Percentiles rank a stretch among this genome's conserved stretches.
Evolutionary conservation across 2,888 invertebrate genomes (phyloP).

Genomic region (Polydrusus pterygomalis): DNA sequence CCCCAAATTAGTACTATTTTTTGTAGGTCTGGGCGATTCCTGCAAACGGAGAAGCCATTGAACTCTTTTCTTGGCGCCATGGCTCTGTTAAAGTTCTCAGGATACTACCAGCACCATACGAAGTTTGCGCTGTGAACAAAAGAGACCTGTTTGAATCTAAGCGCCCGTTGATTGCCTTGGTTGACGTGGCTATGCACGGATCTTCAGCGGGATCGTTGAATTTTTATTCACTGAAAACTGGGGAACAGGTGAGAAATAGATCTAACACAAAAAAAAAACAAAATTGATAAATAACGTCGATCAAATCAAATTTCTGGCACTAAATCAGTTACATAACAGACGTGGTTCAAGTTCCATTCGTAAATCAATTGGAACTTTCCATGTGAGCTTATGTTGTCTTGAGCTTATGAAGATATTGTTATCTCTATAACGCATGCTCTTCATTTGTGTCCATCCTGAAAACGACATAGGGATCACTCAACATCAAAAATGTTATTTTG

Average conservation of each 20-base stretch:
- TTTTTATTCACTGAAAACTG: conserved; percentile 89
- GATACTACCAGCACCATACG: conserved; percentile 86
- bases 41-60: conserved; percentile 94
- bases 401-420: too few species aligned
- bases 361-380: too few species aligned
- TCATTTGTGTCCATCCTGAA: too few species aligned
- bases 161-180: conserved; percentile 92
- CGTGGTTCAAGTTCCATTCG: too few species aligned
- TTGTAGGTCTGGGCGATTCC: conserved; percentile 88
- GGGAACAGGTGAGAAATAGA: conserved; percentile 78
- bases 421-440: too few species aligned
- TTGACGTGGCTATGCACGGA: conserved; percentile 88
- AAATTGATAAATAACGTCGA: background rate
- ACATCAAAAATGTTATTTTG: too few species aligned
- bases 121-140: conserved; percentile 71
- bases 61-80: conserved; percentile 95
- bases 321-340: too few species aligned
- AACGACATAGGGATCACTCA: too few species aligned
- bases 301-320: too few species aligned
- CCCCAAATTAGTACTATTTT: background rate
- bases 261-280: too few species aligned
- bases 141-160: conserved; percentile 85
- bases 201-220: conserved; percentile 87
- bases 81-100: conserved; percentile 89
- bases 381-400: too few species aligned